phyloP scores from a whole-genome alignment of 2,797 vertebrate genomes.

The Hydrophis major region DNA sequence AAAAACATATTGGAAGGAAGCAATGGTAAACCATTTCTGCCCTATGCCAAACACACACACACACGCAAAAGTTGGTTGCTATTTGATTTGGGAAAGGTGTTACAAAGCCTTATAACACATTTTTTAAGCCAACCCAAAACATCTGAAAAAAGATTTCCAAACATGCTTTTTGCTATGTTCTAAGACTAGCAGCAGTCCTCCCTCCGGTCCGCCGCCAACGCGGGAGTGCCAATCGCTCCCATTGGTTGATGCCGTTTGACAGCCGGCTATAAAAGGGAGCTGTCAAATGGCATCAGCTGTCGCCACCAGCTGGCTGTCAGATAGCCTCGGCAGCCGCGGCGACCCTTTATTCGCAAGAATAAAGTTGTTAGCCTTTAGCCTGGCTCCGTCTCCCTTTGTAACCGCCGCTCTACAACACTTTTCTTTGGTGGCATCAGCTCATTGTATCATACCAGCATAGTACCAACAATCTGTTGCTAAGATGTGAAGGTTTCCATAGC shows the following conservation, averaged over 20 bases:
- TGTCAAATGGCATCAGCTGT: too few species aligned
- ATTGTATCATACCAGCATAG: slow-evolving; percentile 57
- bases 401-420: neutral
- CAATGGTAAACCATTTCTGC: neutral
- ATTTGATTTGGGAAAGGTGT: slow-evolving; percentile 1
- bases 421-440: slow-evolving; percentile 53
- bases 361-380: too few species aligned
- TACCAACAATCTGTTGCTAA: slow-evolving; percentile 74
- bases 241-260: too few species aligned
- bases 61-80: neutral
- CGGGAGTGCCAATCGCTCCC: too few species aligned
- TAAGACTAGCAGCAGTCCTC: too few species aligned
- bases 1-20: neutral
- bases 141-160: slow-evolving; percentile 18
- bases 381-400: too few species aligned
- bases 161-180: neutral
- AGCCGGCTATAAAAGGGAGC: too few species aligned
- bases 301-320: too few species aligned
- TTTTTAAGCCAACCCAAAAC: slow-evolving; percentile 21
- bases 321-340: too few species aligned
- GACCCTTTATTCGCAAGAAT: too few species aligned
- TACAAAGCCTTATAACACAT: neutral
- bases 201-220: too few species aligned
- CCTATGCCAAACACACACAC: neutral
- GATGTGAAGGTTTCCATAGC: slow-evolving; percentile 73